Base-by-base conservation (phyloP, 2,888 invertebrate species). In the Petrophora chlorosata region DNA sequence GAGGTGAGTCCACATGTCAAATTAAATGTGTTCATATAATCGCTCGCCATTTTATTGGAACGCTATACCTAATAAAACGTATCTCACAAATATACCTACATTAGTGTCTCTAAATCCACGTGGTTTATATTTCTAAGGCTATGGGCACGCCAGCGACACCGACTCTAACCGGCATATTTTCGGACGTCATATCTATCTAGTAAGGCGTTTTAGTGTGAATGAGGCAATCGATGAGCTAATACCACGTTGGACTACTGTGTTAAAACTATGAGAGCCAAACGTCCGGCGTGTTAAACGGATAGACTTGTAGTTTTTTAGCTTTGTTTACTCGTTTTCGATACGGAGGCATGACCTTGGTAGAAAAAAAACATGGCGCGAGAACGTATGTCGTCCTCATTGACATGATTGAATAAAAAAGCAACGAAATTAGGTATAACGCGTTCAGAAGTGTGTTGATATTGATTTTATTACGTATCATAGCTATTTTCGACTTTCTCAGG, bases 1-100 rank as follows among this genome's bases (percentile, higher is more conserved):
- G 96, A 96, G 94, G 96, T 96, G 90, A 94, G 95, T 93, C 77
- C 82, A 89, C 90, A 89, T 88, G 86, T 88, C 79, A 79, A 71
- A 73, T 53, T 74, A 79, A 81, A 84, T 82, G 72, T 83, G 85
- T 85, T 85, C 79, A 73, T 82, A 74, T 79, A 82, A 83, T 85
- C 82, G 77, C 85, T 88, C 90, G 91, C 90, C 90, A 91, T 91
- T 90, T 90, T 90, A 87, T 84, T 76, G 79, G n/a, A 82, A 82
- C 80, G 75, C 71, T 79, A 63, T 73, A 25, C 10, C 8, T 70
- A n/a, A n/a, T n/a, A n/a, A n/a, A n/a, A n/a, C n/a, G n/a, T n/a
- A n/a, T n/a, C n/a, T n/a, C n/a, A n/a, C n/a, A n/a, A n/a, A 53
- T 73, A 76, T 56, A 73, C 60, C 58, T 53, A 63, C 44, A 69